Evolutionary conservation across 2,888 invertebrate genomes (phyloP), one percentile per base, ranked within the genome.

Genomic region (Esperia sulphurella): DNA sequence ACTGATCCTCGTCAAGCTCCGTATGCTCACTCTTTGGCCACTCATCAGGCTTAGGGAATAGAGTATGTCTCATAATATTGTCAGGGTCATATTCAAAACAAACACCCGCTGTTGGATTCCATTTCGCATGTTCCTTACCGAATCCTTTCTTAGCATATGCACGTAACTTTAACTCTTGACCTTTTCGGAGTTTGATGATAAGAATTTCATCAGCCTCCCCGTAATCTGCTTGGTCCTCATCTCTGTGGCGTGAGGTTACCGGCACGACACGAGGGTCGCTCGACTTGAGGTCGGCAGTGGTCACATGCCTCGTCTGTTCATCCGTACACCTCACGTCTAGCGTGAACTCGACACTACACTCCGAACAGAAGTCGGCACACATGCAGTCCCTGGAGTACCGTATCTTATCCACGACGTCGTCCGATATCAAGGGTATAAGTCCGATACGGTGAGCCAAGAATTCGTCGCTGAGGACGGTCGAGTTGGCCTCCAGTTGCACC

Each of bases 11-110:
- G 56, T 96, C 96, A 12, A 98, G 81, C 79, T 98, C 97, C 8
- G 96, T 95, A 75, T 97, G 97, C 90, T 99, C 98, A 85, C 98
- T 98, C 81, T 98, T 98, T 0, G 98, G 99, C 98, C 99, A 99
- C 82, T 99, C 98, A 68, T 98, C 98, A 3, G 98, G 98, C 76
- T 97, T 98, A 0, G 98, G 98, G 65, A 92, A 98, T 33, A 98
- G 89, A 1, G 99, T 99, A 72, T 99, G 99, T 38, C 97, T 91
- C 93, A 99, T 95, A 0, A 95, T 91, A 88, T 99, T 99, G 74
- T 99, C 99, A 0, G 99, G 99, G 86, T 99, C 99, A 86, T 99
- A 99, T 82, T 99, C 99, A 83, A 99, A 99, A 45, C 96, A 95
- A 0, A 99, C 98, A 40, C 98, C 98, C 44, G 97, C 97, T 0